A percentile compares a stretch with the other conserved stretches of the same genome.
Conservation (phyloP, 2,888 invertebrate species). For the Epinotia ramella region DNA sequence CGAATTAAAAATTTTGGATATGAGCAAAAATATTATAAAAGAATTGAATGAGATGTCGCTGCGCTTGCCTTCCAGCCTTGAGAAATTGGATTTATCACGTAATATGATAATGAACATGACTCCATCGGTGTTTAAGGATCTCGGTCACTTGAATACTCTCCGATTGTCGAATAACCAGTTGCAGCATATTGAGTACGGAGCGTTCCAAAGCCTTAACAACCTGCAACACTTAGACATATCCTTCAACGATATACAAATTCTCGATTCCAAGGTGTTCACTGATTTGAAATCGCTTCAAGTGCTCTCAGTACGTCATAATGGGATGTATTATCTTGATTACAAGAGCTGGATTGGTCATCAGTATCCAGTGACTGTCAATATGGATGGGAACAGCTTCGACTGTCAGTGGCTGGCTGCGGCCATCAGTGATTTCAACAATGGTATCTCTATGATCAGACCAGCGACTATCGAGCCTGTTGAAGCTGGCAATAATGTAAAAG, state of each 20-base stretch:
- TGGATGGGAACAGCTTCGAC: conserved; percentile 71
- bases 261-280: conserved; percentile 70
- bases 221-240: conserved; percentile 61
- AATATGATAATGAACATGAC: conserved; percentile 65
- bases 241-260: conserved; percentile 59
- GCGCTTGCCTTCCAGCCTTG: conserved; percentile 61
- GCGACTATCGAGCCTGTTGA: conserved; percentile 51
- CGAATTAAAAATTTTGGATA: conserved; percentile 62
- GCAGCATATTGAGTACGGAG: conserved; percentile 64
- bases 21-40: conserved; percentile 67
- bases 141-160: conserved; percentile 63
- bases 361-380: conserved; percentile 60
- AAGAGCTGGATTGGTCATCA: conserved; percentile 70
- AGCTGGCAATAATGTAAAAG: conserved; percentile 64
- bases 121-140: conserved; percentile 65
- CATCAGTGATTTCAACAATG: conserved; percentile 68
- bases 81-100: conserved; percentile 63
- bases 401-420: conserved; percentile 72
- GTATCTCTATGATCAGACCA: conserved; percentile 70
- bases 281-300: conserved; percentile 66
- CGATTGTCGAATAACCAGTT: conserved; percentile 66
- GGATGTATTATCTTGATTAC: conserved; percentile 62
- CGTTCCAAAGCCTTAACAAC: conserved; percentile 63
- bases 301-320: conserved; percentile 67
- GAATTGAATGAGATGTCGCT: conserved; percentile 63